Conservation (phyloP, 1,140 invertebrate species). For the Dryas iulia region DNA sequence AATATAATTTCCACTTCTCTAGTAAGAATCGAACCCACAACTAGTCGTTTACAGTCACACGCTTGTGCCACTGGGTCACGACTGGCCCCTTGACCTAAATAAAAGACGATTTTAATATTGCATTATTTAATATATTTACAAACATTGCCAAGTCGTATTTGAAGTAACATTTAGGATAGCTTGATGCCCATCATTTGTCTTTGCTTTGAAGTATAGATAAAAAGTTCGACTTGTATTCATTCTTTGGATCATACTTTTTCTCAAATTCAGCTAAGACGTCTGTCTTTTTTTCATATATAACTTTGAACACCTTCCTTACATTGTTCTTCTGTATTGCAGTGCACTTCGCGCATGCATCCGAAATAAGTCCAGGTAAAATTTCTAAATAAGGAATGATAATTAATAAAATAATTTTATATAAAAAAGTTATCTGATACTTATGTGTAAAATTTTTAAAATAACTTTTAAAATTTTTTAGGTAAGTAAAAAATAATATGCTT, state of each 20-base stretch:
- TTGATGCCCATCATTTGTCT: not conserved
- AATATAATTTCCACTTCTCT: too few relatives aligned
- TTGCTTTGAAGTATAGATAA: not conserved
- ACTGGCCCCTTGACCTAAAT: too few relatives aligned
- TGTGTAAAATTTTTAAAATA: too few relatives aligned
- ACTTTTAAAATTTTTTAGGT: too few relatives aligned
- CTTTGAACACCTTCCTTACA: constrained; percentile 82
- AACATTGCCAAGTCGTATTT: not conserved
- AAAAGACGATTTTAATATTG: not conserved
- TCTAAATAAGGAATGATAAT: constrained; percentile 66
- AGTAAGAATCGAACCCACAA: too few relatives aligned
- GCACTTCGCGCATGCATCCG: constrained; percentile 84
- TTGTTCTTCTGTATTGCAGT: constrained; percentile 82
- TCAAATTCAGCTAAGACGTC: constrained; percentile 46
- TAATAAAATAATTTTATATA: too few relatives aligned
- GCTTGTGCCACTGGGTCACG: too few relatives aligned
- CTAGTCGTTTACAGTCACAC: too few relatives aligned
- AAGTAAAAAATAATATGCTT: too few relatives aligned
- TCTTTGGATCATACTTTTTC: constrained; percentile 53
- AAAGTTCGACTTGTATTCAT: constrained; percentile 37
- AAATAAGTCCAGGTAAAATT: constrained; percentile 84
- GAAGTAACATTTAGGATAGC: not conserved
- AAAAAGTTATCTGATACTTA: too few relatives aligned
- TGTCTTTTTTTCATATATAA: constrained; percentile 48
- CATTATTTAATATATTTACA: not conserved